phyloP scores from a whole-genome alignment of 2,888 invertebrate species.

The Capitulum mitella region DNA sequence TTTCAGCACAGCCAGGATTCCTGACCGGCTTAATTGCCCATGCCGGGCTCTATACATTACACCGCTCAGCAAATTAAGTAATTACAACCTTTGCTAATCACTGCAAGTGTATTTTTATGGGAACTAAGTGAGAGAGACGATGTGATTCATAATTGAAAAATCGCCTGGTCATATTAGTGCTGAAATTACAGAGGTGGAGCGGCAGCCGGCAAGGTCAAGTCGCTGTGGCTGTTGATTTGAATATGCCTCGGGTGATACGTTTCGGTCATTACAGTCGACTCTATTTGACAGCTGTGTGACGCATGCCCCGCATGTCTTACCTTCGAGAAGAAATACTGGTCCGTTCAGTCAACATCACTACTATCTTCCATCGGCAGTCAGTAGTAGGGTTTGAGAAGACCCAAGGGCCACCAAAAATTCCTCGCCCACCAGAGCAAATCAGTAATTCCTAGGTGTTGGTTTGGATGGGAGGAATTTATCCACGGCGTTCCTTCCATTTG shows the following conservation, averaged over 20 bases:
- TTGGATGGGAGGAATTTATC: neutral
- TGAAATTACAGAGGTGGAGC: neutral
- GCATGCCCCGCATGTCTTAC: too few relatives aligned
- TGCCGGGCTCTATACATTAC: neutral
- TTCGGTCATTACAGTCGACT: neutral
- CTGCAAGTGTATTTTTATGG: slow-evolving; percentile 18
- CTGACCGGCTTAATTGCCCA: slow-evolving; percentile 1
- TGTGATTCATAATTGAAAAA: slow-evolving; percentile 20
- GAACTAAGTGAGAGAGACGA: slow-evolving; percentile 16
- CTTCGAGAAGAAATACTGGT: too few relatives aligned
- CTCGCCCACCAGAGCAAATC: neutral
- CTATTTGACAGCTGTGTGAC: too few relatives aligned
- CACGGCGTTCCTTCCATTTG: neutral
- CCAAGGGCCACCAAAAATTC: neutral
- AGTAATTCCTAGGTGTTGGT: neutral
- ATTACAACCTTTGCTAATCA: slow-evolving; percentile 18
- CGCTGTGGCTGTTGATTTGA: neutral
- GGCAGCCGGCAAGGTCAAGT: neutral
- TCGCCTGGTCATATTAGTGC: neutral
- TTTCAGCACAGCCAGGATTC: neutral
- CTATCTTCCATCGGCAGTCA: too few relatives aligned
- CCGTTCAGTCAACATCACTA: too few relatives aligned
- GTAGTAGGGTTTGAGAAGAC: too few relatives aligned
- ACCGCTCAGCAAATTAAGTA: slow-evolving; percentile 16
- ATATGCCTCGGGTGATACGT: neutral